Base-by-base conservation (phyloP, 2,797 vertebrate genomes). In the Sphenodon punctatus region DNA sequence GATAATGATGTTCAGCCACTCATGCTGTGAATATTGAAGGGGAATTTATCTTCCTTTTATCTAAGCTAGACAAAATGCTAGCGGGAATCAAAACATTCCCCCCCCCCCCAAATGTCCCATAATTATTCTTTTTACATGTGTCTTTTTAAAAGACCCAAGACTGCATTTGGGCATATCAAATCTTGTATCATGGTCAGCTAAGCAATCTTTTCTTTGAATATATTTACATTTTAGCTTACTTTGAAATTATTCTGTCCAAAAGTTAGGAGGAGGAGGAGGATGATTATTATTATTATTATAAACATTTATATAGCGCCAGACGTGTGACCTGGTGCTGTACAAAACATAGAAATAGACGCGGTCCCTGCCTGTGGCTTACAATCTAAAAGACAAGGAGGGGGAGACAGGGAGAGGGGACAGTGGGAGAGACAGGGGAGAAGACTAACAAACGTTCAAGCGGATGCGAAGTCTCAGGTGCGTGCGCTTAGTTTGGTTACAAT, bases 1-100 rank as follows among this genome's bases (percentile, higher is more conserved):
- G 85, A 80, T 84, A 82, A 85, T 64, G 13, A 38, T 45, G 16
- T 43, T 78, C 88, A 87, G 67, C 82, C 72, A 80, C 10, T 77
- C 74, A n/a, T 8, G 20, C 78, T 67, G 70, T 74, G 12, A 88
- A 30, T 75, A 74, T 8, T 34, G 56, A 86, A 85, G 46, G 27
- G 7, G 13, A 1, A 34, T 45, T 38, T 69, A 58, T 42, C 3
- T 7, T 16, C 7, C 41, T 75, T 78, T 64, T 49, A 23, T 75
- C 36, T 82, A 48, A 63, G 55, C 25, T 6, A 51, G 32, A 43
- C 17, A 80, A 46, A 87, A 84, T 30, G 8, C 20, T 69, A 73
- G 71, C 61, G 25, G 25, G 25, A 19, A 74, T 66, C 15, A 72
- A 63, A 63, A 51, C 36, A 3, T 53, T 82, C 85, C 77, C 73